Base-by-base conservation (phyloP, 2,888 invertebrate species). In the Pollenia griseotomentosa region DNA sequence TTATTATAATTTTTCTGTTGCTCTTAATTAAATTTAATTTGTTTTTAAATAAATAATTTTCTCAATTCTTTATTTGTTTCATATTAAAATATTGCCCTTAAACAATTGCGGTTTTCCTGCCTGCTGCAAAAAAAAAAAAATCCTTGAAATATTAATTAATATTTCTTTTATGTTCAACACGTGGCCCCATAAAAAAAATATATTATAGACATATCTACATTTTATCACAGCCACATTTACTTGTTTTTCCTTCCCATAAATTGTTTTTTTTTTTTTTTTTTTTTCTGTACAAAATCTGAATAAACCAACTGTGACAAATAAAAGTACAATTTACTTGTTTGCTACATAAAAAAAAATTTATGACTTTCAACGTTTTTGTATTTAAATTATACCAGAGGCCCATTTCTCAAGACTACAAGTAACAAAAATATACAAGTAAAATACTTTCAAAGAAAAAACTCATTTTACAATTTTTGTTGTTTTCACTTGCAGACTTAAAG, bases 101-200 rank as follows among this genome's bases (percentile, higher is more conserved):
- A 9, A 42, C 16, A 40, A 63, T 63, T 42, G 61, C 16, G 40
- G 1, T 6, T 33, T 23, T 33, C 33, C 33, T 33, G 33, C 33
- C 33, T 6, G 33, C 6, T 33, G 6, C 33, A 63, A 63, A 63
- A 10, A 63, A 63, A 61, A 42, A 53, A 12, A 59, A 23, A 14
- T 14, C 10, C 10, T 16, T 40, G 14, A 42, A n/a, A 42, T 40
- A 63, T 42, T 42, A 63, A 63, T n/a, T 63, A 63, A 63, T 63
- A 63, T n/a, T 40, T 40, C 42, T 42, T 63, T 63, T 40, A 63
- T 42, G 61, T 63, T 63, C n/a, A 63, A 63, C 61, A 40, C 42
- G 40, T 63, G n/a, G n/a, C 61, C n/a, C 40, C 42, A 42, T 40
- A 63, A 42, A 63, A 61, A 8, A 42, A 42, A 63, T 33, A 33